Percentiles rank a stretch among this genome's conserved stretches.
Conservation (phyloP, 2,113 vertebrate genomes). For the Zingel zingel region DNA sequence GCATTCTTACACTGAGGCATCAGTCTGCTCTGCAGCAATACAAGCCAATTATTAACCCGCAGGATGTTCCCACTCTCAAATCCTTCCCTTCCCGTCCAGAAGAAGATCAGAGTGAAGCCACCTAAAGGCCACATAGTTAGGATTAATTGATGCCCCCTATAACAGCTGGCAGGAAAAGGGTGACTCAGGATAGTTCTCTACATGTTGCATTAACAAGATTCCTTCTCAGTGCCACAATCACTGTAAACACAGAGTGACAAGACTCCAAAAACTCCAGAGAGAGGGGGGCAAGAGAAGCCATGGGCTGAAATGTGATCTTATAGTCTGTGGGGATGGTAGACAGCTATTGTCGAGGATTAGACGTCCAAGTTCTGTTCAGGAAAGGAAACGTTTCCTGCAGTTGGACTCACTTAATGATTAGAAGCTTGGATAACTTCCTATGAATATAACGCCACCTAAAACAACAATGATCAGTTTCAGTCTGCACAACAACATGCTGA, state of each 20-base stretch:
- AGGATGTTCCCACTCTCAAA: conserved; percentile 72
- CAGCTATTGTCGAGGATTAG: conserved; percentile 29
- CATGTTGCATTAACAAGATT: conserved; percentile 1
- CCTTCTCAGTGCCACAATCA: conserved; percentile 19
- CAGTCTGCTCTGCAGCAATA: conserved; percentile 59
- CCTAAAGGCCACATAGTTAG: conserved; percentile 35
- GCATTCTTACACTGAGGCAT: conserved; percentile 79
- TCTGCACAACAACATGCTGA: conserved; percentile 23
- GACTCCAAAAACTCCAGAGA: conserved; percentile 25
- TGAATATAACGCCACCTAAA: conserved; percentile 55
- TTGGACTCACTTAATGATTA: conserved; percentile 50
- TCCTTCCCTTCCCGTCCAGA: conserved; percentile 47
- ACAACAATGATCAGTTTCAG: conserved; percentile 56
- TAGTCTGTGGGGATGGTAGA: conserved; percentile 39
- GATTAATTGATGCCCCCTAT: conserved; percentile 23
- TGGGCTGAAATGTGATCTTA: conserved; percentile 62
- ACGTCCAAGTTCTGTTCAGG: conserved; percentile 58
- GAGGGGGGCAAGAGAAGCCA: conserved; percentile 7
- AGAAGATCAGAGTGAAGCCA: conserved; percentile 54
- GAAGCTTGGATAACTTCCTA: conserved; percentile 48
- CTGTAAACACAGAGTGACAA: conserved; percentile 40
- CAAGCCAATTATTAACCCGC: conserved; percentile 77
- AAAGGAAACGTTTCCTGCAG: conserved; percentile 67
- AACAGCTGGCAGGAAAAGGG: conserved; percentile 16
- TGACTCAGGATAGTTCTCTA: conserved; percentile 27